These are phyloP conservation scores for Phrynocephalus guinanensis DNA, from an alignment of 2,797 vertebrate species.

Conservation along the genomic window DNA sequence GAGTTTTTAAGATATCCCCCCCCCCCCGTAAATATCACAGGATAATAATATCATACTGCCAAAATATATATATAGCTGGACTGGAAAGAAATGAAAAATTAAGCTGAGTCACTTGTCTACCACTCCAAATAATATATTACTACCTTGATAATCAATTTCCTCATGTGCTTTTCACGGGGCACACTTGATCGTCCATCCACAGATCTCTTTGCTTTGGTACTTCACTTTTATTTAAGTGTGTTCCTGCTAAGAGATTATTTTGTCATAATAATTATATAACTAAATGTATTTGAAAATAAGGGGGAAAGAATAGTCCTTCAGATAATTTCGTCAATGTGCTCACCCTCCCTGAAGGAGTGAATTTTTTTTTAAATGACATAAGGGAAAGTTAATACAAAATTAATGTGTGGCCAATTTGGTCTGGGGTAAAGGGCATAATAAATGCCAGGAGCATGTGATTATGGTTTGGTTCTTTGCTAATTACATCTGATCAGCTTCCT, in stretches of 20 bases:
- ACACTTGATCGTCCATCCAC: conserved; percentile 17
- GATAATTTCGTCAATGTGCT: neutral
- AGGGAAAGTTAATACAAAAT: conserved; percentile 30
- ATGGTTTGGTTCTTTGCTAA: conserved; percentile 52
- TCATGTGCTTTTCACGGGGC: conserved; percentile 8
- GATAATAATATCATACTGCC: conserved; percentile 1
- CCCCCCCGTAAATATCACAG: conserved; percentile 3
- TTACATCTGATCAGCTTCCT: conserved; percentile 53
- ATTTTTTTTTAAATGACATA: neutral
- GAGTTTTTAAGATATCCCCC: conserved; percentile 33
- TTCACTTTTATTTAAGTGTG: conserved; percentile 36
- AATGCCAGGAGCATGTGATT: conserved; percentile 37
- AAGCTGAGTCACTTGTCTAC: neutral
- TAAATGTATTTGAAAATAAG: conserved; percentile 24
- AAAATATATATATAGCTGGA: neutral
- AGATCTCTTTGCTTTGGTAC: conserved; percentile 3
- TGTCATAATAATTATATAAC: conserved; percentile 28
- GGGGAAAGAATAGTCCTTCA: neutral
- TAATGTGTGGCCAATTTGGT: conserved; percentile 14
- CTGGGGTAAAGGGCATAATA: conserved; percentile 24
- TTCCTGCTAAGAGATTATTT: conserved; percentile 28
- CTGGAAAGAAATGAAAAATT: conserved; percentile 14
- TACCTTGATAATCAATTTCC: conserved; percentile 33
- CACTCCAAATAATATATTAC: conserved; percentile 2
- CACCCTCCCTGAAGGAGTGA: neutral